Percentiles rank a stretch among this genome's conserved stretches.
These are phyloP conservation scores for Pseudomyrmex cubaensis DNA, from an alignment of 1,140 invertebrate species.

Conservation along the genomic window DNA sequence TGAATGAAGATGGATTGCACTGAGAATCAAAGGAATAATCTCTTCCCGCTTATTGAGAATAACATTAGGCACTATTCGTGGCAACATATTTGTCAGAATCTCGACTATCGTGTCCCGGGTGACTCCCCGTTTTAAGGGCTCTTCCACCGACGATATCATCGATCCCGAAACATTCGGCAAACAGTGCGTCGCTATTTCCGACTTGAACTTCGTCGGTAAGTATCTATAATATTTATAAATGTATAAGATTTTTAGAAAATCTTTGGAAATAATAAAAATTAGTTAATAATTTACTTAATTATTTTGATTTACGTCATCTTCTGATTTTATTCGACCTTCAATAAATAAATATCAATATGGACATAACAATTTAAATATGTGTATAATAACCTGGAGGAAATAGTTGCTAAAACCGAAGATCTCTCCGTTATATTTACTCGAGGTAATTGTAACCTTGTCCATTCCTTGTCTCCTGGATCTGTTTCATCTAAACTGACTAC, in stretches of 20 bases:
- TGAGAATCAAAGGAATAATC: conserved; percentile 90
- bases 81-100: conserved; percentile 85
- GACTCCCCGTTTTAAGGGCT: conserved; percentile 81
- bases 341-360: background rate
- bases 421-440: conserved; percentile 72
- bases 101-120: conserved; percentile 82
- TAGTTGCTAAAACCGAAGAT: conserved; percentile 72
- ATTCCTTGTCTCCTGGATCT: conserved; percentile 83
- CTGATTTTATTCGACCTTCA: background rate
- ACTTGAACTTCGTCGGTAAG: conserved; percentile 86
- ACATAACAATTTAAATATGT: conserved; percentile 21
- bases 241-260: conserved; percentile 15
- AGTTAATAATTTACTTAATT: background rate
- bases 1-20: conserved; percentile 88
- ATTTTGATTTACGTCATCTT: conserved; percentile 15
- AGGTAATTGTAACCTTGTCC: conserved; percentile 81
- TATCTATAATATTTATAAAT: conserved; percentile 74
- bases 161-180: conserved; percentile 79
- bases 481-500: conserved; percentile 81
- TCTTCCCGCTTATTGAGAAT: conserved; percentile 90
- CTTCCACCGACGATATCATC: conserved; percentile 79
- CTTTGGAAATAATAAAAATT: background rate
- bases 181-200: conserved; percentile 84
- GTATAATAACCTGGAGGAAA: conserved; percentile 72
- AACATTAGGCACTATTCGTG: conserved; percentile 89